phyloP scores from a whole-genome alignment of 2,797 vertebrate species.

The Takifugu rubripes region DNA sequence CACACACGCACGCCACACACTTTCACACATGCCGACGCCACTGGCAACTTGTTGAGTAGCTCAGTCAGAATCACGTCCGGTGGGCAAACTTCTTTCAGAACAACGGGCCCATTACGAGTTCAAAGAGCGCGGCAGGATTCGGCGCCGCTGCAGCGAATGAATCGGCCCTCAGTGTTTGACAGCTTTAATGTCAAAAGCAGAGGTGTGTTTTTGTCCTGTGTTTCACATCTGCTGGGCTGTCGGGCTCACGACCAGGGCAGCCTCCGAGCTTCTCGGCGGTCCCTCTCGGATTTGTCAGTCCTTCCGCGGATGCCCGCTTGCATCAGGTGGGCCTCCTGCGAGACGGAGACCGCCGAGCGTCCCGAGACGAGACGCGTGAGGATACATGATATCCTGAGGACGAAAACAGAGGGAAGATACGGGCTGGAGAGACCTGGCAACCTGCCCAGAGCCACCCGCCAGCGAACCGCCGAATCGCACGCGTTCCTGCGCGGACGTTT shows the following conservation, averaged over 20 bases:
- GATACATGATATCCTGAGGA: not conserved
- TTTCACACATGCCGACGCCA: conserved; percentile 29
- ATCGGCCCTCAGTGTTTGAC: conserved; percentile 41
- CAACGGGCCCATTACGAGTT: conserved; percentile 64
- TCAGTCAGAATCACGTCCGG: conserved; percentile 58
- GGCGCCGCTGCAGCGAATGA: conserved; percentile 29
- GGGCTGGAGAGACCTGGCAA: conserved; percentile 3
- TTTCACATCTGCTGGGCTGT: conserved; percentile 60
- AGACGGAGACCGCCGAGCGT: conserved; percentile 26
- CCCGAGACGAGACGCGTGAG: not conserved
- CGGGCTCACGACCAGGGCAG: conserved; percentile 34
- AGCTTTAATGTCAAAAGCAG: conserved; percentile 68
- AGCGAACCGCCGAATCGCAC: not conserved
- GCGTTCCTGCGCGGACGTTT: conserved; percentile 4
- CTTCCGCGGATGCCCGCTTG: conserved; percentile 52
- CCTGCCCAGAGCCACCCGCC: conserved; percentile 23
- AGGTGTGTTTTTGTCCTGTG: conserved; percentile 59
- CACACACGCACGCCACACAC: conserved; percentile 27
- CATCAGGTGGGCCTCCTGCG: conserved; percentile 39
- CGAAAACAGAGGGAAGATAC: conserved; percentile 3
- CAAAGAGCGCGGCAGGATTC: conserved; percentile 59
- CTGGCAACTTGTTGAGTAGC: conserved; percentile 45
- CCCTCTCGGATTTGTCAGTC: conserved; percentile 52
- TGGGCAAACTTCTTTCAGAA: conserved; percentile 54
- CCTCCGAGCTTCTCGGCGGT: conserved; percentile 44